phyloP scores from a whole-genome alignment of 2,888 invertebrate species.

The Tanypteryx hageni region DNA sequence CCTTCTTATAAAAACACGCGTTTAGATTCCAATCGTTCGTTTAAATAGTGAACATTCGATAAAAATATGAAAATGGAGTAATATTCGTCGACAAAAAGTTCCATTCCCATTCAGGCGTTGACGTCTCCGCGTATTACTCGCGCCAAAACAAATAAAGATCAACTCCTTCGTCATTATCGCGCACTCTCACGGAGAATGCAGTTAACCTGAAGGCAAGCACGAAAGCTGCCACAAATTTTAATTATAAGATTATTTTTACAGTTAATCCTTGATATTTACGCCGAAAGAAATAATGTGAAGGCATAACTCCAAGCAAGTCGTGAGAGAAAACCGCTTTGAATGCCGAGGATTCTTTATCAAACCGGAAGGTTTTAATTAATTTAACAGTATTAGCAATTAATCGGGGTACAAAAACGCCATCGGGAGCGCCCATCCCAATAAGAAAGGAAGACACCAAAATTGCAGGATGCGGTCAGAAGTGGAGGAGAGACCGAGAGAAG shows the following conservation, averaged over 20 bases:
- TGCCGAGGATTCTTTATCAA: not conserved
- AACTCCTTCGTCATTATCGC: too few relatives aligned
- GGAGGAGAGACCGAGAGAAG: not conserved
- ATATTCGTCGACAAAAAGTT: not conserved
- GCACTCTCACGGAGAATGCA: too few relatives aligned
- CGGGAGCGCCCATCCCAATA: not conserved
- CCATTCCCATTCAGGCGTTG: not conserved
- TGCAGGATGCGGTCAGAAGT: not conserved
- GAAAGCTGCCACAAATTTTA: too few relatives aligned
- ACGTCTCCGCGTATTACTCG: not conserved
- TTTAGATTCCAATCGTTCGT: too few relatives aligned
- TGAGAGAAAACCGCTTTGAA: too few relatives aligned
- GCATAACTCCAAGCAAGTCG: too few relatives aligned
- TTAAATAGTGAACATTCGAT: too few relatives aligned
- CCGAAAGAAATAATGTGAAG: too few relatives aligned
- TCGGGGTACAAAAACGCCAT: not conserved
- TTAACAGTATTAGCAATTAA: not conserved
- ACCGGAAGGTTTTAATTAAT: not conserved
- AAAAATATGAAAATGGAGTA: too few relatives aligned
- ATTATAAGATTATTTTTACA: too few relatives aligned
- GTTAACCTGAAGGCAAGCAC: too few relatives aligned
- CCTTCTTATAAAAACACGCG: not conserved
- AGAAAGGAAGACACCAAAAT: constrained; percentile 6
- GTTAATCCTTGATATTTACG: too few relatives aligned
- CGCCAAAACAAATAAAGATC: not conserved